A percentile compares a stretch with the other conserved stretches of the same genome.
Evolutionary conservation across 2,888 invertebrate species (phyloP).

Genomic region (Chrysina gloriosa): DNA sequence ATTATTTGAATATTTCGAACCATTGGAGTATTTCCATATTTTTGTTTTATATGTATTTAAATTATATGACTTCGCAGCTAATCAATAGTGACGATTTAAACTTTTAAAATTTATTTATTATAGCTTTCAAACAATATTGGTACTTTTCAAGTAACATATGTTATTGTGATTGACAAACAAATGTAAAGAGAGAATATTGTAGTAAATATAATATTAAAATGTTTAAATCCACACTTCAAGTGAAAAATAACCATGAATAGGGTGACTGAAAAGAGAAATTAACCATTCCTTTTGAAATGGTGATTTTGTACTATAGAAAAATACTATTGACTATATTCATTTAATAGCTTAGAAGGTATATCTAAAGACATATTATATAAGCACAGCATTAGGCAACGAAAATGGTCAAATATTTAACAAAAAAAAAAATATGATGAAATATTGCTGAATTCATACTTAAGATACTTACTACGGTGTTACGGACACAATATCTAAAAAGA

Average conservation of each 20-base stretch:
- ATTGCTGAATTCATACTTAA: neutral
- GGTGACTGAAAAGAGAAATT: conserved; percentile 39
- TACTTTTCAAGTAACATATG: conserved; percentile 18
- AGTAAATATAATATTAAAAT: conserved; percentile 24
- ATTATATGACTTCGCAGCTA: neutral
- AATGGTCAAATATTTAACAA: neutral
- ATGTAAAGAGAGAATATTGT: neutral
- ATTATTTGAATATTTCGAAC: neutral
- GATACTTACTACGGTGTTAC: neutral
- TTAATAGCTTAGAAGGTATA: conserved; percentile 38
- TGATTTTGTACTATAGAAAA: conserved; percentile 42
- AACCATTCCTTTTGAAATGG: conserved; percentile 37
- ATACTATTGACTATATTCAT: conserved; percentile 39
- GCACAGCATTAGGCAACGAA: conserved; percentile 22
- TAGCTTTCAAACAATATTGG: neutral
- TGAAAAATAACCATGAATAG: conserved; percentile 29
- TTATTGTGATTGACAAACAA: conserved; percentile 25
- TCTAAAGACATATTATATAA: conserved; percentile 26
- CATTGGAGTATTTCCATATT: neutral
- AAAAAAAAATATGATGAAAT: neutral
- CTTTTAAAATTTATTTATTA: conserved; percentile 25
- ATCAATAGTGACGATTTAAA: conserved; percentile 26
- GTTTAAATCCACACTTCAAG: conserved; percentile 28
- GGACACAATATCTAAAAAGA: neutral
- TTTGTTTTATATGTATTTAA: neutral